Evolutionary conservation across 2,113 vertebrate genomes (phyloP), one percentile per base, ranked within the genome.

Genomic region (Sinosuthora webbiana): DNA sequence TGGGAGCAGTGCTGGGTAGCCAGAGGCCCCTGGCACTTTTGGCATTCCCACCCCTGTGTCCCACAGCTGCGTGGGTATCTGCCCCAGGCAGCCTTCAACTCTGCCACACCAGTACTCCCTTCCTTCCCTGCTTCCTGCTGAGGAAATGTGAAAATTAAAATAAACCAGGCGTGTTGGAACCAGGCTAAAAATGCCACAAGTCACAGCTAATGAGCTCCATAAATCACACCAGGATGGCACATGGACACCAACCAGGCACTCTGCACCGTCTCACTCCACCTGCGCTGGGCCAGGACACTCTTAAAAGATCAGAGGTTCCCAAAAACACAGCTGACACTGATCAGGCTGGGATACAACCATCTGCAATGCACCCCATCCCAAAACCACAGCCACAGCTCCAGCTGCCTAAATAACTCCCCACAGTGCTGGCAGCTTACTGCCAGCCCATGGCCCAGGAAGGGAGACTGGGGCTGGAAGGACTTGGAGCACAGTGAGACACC

Each of bases 141-240:
- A 56, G 71, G 79, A 93, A 95, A 87, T 47, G 91, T 5, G 68
- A 55, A 93, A 71, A 94, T 95, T 92, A 95, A 96, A 95, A 89
- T 83, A 85, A 96, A 60, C 52, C 84, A 76, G 77, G 42, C 60
- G 9, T 62, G 57, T 73, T 89, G 62, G 37, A 71, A 27, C 23
- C 55, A 16, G 52, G 80, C 77, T 88, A 27, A 69, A 85, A 94
- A 93, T 63, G 68, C n/a, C 94, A 77, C 15, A 1, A 93, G 44
- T 82, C 87, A 45, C 80, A 86, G 60, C 49, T 95, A 96, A 95
- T 92, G 83, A 94, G 69, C 56, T 85, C 88, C 86, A 91, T 95
- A 83, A 95, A 96, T 96, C 93, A 96, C 9, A 0, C 11, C 2
- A 15, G 57, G n/a, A 49, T 0, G 1, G 62, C n/a, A 13, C 77